Conservation (phyloP, 2,113 vertebrate genomes). For the Ondatra zibethicus region DNA sequence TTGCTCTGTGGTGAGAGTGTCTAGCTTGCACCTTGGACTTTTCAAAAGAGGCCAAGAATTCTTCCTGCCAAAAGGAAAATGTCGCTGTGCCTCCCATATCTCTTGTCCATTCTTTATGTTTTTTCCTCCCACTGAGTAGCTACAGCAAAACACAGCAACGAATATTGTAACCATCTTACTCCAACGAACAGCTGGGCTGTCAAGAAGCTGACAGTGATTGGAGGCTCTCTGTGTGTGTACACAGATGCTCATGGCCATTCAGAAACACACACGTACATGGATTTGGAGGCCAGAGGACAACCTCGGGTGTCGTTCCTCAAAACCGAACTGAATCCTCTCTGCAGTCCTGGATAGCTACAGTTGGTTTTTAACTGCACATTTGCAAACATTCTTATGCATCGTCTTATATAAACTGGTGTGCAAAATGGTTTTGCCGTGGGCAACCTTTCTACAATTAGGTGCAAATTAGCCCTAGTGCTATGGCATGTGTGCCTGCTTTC, state of each 20-base stretch:
- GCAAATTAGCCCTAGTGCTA: neutral
- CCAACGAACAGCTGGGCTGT: neutral
- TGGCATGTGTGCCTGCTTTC: neutral
- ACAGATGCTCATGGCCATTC: neutral
- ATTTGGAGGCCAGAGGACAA: neutral
- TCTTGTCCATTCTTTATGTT: slow-evolving; percentile 16
- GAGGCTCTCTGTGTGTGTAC: neutral
- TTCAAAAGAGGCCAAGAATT: neutral
- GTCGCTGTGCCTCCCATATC: neutral
- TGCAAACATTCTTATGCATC: neutral
- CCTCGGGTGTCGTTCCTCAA: neutral
- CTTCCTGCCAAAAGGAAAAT: slow-evolving; percentile 15
- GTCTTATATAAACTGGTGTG: neutral
- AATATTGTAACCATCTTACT: slow-evolving; percentile 64
- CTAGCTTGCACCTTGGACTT: slow-evolving; percentile 23
- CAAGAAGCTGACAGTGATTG: neutral
- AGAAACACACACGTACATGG: no score
- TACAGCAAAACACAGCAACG: slow-evolving; percentile 45
- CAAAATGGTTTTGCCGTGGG: neutral
- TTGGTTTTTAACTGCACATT: neutral
- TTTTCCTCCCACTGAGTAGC: slow-evolving; percentile 31
- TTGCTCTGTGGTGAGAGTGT: neutral
- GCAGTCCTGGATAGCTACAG: neutral
- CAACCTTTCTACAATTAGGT: neutral
- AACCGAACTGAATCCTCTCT: neutral